A percentile compares a stretch with the other conserved stretches of the same genome.
Conservation (phyloP, 2,797 vertebrate genomes). For the Ptychobarbus kaznakovi region DNA sequence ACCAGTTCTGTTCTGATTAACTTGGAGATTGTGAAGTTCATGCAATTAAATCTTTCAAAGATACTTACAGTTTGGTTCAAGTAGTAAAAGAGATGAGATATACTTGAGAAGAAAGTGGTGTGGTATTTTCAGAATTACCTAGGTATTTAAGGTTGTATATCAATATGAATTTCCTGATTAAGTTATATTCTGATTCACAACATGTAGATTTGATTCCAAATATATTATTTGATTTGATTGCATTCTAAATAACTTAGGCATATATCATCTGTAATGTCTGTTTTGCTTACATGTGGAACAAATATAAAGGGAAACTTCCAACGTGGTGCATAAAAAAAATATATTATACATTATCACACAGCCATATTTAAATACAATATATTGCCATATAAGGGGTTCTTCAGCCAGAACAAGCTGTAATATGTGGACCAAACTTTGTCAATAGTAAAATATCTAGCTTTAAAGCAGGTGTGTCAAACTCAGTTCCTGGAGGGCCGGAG, state of each 20-base stretch:
- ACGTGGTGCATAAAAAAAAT: neutral
- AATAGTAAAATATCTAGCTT: neutral
- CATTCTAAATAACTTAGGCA: neutral
- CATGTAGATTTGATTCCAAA: neutral
- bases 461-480: too few relatives aligned
- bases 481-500: too few relatives aligned
- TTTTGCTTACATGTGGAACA: neutral
- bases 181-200: neutral
- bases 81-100: neutral
- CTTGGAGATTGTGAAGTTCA: neutral
- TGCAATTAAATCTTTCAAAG: neutral
- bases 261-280: neutral
- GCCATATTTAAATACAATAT: neutral
- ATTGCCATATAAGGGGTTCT: neutral
- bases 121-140: neutral
- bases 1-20: neutral
- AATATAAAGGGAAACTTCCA: neutral
- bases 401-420: neutral
- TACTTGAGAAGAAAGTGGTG: neutral
- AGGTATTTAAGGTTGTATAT: neutral
- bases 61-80: constrained; percentile 8
- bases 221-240: neutral
- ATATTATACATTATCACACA: neutral
- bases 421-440: neutral
- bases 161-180: neutral